phyloP scores from a whole-genome alignment of 2,888 invertebrate genomes.

The Ceraclea dissimilis region DNA sequence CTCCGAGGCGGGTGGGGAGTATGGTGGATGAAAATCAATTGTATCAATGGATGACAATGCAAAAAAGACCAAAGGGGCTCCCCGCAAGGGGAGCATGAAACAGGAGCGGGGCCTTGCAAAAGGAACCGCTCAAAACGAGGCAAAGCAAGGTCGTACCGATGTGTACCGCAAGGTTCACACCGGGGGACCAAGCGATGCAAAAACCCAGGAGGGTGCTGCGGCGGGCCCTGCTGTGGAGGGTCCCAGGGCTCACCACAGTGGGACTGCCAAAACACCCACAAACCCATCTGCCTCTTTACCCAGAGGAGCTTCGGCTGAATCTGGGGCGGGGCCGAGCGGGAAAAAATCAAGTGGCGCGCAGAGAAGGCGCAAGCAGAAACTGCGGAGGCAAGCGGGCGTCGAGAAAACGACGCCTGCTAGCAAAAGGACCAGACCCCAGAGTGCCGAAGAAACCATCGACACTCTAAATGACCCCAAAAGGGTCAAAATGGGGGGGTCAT shows the following conservation, averaged over 20 bases:
- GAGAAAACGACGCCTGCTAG: neutral
- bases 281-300: neutral
- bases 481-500: neutral
- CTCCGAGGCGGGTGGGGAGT: no score
- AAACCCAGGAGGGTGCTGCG: neutral
- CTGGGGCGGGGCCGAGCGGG: neutral
- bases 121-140: neutral
- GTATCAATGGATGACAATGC: neutral
- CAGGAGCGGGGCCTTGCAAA: neutral
- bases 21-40: neutral
- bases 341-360: neutral
- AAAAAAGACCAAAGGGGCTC: no score
- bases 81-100: neutral
- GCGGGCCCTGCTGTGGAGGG: neutral
- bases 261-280: neutral
- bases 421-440: neutral
- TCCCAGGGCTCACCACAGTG: neutral
- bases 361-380: neutral
- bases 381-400: neutral
- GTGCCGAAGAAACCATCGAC: neutral
- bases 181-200: neutral
- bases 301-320: neutral
- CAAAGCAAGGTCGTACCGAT: neutral
- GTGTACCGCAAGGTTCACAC: neutral
- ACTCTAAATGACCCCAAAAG: neutral